A percentile compares a stretch with the other conserved stretches of the same genome.
phyloP scores from a whole-genome alignment of 2,113 vertebrate species.

The Ploceus nigricollis region DNA sequence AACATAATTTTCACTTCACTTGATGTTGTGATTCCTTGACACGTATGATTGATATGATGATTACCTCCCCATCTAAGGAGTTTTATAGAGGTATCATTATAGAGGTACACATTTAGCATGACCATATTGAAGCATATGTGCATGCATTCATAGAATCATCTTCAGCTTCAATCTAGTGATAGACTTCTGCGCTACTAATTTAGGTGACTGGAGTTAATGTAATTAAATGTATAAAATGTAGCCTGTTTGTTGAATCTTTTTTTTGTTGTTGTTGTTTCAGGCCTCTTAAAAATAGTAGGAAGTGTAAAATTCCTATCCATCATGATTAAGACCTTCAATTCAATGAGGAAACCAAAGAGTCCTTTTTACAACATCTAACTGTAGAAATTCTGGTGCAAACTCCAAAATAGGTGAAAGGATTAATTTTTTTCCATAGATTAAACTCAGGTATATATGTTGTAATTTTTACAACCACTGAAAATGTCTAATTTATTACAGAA shows the following conservation, averaged over 20 bases:
- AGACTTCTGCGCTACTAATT: not conserved
- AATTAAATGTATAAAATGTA: not conserved
- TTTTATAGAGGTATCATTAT: not conserved
- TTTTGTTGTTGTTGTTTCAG: not conserved
- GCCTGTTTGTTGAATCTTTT: not conserved
- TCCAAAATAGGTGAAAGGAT: not conserved
- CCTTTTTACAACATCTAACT: not conserved
- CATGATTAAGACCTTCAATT: not conserved
- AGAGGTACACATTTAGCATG: not conserved
- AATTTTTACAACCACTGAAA: not conserved
- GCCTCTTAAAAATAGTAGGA: not conserved
- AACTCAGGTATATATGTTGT: not conserved
- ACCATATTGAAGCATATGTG: not conserved
- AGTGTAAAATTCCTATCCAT: not conserved
- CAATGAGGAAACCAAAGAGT: not conserved
- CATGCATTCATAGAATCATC: not conserved
- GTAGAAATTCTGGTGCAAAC: not conserved
- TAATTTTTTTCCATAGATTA: not conserved
- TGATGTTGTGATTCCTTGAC: not conserved
- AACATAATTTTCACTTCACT: not conserved
- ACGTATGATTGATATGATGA: not conserved
- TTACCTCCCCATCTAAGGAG: not conserved
- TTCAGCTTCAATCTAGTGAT: not conserved
- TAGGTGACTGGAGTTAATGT: not conserved
- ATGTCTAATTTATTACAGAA: slow-evolving; percentile 69